These are phyloP conservation scores for Monopterus albus DNA, from an alignment of 2,113 vertebrate species.

Conservation along the genomic window DNA sequence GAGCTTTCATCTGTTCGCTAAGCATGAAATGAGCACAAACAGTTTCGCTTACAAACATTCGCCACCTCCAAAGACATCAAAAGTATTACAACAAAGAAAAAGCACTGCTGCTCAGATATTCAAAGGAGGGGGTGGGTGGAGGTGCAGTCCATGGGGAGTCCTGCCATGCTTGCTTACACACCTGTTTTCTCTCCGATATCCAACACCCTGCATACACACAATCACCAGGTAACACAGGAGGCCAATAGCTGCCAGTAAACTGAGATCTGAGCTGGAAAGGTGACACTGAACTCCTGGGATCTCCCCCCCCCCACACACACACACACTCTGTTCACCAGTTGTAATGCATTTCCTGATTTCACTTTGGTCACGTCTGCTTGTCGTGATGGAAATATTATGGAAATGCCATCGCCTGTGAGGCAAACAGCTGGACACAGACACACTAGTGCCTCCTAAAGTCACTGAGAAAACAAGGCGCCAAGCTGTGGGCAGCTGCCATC, in stretches of 20 bases:
- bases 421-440: slow-evolving; percentile 47
- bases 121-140: slow-evolving; percentile 8
- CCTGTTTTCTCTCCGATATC: slow-evolving; percentile 41
- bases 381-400: slow-evolving; percentile 9
- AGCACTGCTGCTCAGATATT: slow-evolving; percentile 63
- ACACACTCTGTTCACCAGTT: slow-evolving; percentile 72
- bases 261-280: slow-evolving; percentile 71
- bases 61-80: slow-evolving; percentile 29
- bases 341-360: slow-evolving; percentile 76
- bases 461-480: slow-evolving; percentile 17
- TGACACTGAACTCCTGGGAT: slow-evolving; percentile 65
- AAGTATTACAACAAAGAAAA: slow-evolving; percentile 34
- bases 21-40: slow-evolving; percentile 1
- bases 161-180: slow-evolving; percentile 39
- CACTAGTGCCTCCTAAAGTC: slow-evolving; percentile 41
- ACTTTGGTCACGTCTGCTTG: slow-evolving; percentile 64
- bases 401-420: slow-evolving; percentile 12
- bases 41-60: neutral
- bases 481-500: slow-evolving; percentile 47
- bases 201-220: slow-evolving; percentile 23
- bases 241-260: slow-evolving; percentile 71
- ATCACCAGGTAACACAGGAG: slow-evolving; percentile 68
- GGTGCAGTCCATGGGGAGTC: slow-evolving; percentile 53
- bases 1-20: neutral
- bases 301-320: slow-evolving; percentile 24